A percentile compares a stretch with the other conserved stretches of the same genome.
Conservation (phyloP, 2,113 vertebrate species). For the Alces alces region DNA sequence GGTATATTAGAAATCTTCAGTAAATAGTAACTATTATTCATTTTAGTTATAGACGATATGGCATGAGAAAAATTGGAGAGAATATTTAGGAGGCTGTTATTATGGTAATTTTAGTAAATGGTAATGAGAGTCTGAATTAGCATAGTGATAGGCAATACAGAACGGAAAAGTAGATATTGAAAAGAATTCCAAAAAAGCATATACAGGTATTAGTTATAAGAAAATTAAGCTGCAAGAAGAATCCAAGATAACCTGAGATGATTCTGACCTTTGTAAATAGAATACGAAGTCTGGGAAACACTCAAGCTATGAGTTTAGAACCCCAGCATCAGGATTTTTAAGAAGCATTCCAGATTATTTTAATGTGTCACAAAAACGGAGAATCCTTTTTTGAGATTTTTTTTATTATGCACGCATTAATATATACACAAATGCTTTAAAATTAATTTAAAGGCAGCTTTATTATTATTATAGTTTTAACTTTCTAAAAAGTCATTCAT, state of each 20-base stretch:
- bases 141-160: not conserved
- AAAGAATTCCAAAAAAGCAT: not conserved
- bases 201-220: not conserved
- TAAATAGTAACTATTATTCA: constrained; percentile 2
- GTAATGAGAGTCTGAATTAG: constrained; percentile 34
- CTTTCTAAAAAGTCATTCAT: not conserved
- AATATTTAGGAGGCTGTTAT: constrained; percentile 14
- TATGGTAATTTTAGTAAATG: constrained; percentile 33
- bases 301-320: not conserved
- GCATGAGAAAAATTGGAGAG: constrained; percentile 16
- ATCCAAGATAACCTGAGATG: not conserved
- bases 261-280: not conserved
- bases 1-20: not conserved
- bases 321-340: not conserved
- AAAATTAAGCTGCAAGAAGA: not conserved
- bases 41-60: not conserved
- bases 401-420: not conserved
- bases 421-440: not conserved
- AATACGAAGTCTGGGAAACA: not conserved
- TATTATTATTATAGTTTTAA: not conserved
- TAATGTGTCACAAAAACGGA: not conserved
- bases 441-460: not conserved
- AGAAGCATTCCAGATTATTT: not conserved
- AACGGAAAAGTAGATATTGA: not conserved
- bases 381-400: not conserved